A percentile compares a stretch with the other conserved stretches of the same genome.
phyloP scores from a whole-genome alignment of 1,140 invertebrate species.

The Frieseomelitta varia region DNA sequence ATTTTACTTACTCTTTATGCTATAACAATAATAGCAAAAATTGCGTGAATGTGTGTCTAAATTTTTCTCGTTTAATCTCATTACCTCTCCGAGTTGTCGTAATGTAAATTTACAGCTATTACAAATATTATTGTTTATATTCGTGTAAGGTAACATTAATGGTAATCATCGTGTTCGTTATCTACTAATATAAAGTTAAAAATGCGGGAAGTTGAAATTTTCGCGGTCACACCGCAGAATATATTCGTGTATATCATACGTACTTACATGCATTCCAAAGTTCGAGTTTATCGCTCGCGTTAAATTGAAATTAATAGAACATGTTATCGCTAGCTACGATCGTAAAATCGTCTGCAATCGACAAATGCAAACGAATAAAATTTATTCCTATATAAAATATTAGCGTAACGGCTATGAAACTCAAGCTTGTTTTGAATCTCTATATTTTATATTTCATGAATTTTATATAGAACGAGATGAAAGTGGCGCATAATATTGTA shows the following conservation, averaged over 20 bases:
- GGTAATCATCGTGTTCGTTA: constrained; percentile 59
- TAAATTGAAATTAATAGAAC: constrained; percentile 45
- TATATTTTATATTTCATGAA: not conserved
- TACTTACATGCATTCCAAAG: constrained; percentile 25
- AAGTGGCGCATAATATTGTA: not conserved
- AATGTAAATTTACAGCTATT: constrained; percentile 74
- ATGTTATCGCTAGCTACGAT: not conserved
- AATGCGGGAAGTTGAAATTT: constrained; percentile 72
- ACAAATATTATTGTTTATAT: constrained; percentile 73
- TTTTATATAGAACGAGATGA: not conserved
- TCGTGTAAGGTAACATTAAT: constrained; percentile 67
- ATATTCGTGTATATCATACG: constrained; percentile 49
- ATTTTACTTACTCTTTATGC: constrained; percentile 66
- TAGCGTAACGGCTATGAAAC: not conserved
- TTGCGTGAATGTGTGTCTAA: constrained; percentile 65
- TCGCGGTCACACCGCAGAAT: constrained; percentile 38
- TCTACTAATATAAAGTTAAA: constrained; percentile 75
- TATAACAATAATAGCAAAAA: constrained; percentile 76
- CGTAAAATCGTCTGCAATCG: not conserved
- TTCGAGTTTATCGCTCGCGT: constrained; percentile 33
- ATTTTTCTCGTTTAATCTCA: constrained; percentile 51
- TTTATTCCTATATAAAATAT: not conserved
- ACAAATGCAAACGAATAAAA: not conserved
- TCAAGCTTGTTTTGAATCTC: not conserved
- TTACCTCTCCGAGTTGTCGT: constrained; percentile 47